Evolutionary conservation across 2,888 invertebrate species (phyloP).

Genomic region (Athalia circularis): DNA sequence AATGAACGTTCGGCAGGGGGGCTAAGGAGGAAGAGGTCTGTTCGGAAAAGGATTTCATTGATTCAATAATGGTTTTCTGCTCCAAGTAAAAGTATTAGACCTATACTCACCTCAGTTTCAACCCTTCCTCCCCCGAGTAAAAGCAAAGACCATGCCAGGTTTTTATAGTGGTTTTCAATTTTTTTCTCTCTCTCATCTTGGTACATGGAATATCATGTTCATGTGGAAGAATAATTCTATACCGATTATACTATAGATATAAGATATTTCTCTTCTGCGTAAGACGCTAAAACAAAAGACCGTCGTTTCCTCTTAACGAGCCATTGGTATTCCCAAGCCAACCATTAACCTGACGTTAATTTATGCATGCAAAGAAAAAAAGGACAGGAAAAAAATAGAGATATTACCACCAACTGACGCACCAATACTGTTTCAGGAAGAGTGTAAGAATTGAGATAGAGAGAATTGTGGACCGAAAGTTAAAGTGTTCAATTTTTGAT

Average conservation of each 20-base stretch:
- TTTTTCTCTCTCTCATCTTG: too few species aligned
- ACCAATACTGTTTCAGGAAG: too few species aligned
- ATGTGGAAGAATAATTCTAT: too few species aligned
- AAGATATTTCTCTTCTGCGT: not conserved
- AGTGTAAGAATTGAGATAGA: too few species aligned
- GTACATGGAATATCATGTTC: too few species aligned
- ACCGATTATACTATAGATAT: too few species aligned
- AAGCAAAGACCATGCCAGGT: too few species aligned
- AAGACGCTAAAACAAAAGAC: not conserved
- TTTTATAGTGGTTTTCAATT: too few species aligned
- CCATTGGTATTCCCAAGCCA: not conserved
- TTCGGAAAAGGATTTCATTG: constrained; percentile 28
- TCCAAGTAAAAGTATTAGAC: not conserved
- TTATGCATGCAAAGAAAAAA: not conserved
- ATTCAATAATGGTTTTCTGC: constrained; percentile 6
- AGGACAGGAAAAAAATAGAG: not conserved
- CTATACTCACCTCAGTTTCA: too few species aligned
- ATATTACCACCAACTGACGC: not conserved
- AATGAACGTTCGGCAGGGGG: constrained; percentile 29
- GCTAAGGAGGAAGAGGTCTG: not conserved
- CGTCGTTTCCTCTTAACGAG: constrained; percentile 3
- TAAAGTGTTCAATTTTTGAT: too few species aligned
- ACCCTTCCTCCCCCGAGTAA: too few species aligned
- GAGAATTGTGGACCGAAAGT: too few species aligned
- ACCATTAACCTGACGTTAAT: not conserved